A percentile compares a stretch with the other conserved stretches of the same genome.
Conservation (phyloP, 2,888 invertebrate species). For the Apotomis turbidana region DNA sequence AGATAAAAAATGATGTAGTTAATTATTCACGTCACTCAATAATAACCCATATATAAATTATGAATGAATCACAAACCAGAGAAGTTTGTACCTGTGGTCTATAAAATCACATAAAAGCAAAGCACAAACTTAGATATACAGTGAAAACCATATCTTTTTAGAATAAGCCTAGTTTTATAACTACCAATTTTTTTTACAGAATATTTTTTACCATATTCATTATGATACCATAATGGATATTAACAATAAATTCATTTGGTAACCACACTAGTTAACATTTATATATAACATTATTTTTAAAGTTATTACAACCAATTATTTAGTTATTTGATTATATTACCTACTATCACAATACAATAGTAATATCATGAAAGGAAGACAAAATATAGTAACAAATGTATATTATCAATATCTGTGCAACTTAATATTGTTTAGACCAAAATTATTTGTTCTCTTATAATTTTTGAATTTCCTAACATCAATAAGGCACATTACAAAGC, state of each 20-base stretch:
- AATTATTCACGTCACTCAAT: slow-evolving; percentile 12
- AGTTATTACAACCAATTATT: slow-evolving; percentile 24
- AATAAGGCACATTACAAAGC: slow-evolving; percentile 59
- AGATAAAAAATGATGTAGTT: not conserved
- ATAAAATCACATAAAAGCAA: not conserved
- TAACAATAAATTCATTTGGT: slow-evolving; percentile 28
- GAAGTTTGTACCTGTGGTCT: not conserved
- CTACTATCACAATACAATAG: slow-evolving; percentile 37
- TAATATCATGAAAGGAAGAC: slow-evolving; percentile 39
- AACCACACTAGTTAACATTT: slow-evolving; percentile 32
- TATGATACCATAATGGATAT: not conserved
- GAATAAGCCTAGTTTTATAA: not conserved
- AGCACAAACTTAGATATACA: not conserved
- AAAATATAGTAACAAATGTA: slow-evolving; percentile 7
- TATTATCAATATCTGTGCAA: slow-evolving; percentile 11
- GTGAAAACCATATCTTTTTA: not conserved
- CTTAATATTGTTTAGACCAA: slow-evolving; percentile 4
- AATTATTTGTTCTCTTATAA: not conserved
- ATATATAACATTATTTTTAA: slow-evolving; percentile 24
- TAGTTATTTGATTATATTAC: slow-evolving; percentile 21
- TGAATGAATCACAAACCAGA: too few relatives aligned
- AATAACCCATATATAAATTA: not conserved
- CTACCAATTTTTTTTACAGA: not conserved
- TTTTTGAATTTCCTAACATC: slow-evolving; percentile 44
- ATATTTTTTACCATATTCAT: not conserved